Conservation (phyloP, 2,888 invertebrate species). For the Stegana nigrithorax region DNA sequence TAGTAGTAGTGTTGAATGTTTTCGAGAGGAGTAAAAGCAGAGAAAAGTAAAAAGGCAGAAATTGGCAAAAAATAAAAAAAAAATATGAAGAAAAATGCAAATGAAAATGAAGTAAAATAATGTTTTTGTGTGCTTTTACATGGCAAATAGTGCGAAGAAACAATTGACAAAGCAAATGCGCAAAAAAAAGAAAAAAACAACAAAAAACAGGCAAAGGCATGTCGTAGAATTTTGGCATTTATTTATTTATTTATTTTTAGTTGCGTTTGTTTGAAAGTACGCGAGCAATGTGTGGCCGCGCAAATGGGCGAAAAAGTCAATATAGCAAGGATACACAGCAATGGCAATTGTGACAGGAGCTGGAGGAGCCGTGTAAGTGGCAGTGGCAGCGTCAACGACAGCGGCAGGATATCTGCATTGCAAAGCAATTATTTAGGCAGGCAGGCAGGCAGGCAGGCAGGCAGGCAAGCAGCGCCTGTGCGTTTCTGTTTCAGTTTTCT, state of each 20-base stretch:
- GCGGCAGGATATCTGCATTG: slow-evolving; percentile 3
- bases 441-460: slow-evolving; percentile 9
- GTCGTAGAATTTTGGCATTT: neutral
- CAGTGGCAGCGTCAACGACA: no score
- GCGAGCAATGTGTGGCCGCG: no score
- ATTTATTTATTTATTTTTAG: no score
- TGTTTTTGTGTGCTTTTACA: slow-evolving; percentile 10
- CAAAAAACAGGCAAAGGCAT: neutral
- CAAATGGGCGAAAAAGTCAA: no score
- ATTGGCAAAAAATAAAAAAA: slow-evolving; percentile 28
- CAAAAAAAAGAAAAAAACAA: neutral
- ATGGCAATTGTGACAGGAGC: neutral
- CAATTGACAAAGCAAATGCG: neutral
- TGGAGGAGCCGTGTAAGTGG: no score
- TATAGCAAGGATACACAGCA: no score
- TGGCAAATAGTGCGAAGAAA: neutral
- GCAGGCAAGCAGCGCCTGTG: neutral
- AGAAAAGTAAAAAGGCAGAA: slow-evolving; percentile 23
- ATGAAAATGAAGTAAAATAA: neutral
- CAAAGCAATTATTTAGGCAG: slow-evolving; percentile 16
- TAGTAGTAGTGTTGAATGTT: no score
- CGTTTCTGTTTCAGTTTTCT: neutral
- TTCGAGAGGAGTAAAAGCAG: no score
- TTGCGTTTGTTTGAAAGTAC: no score
- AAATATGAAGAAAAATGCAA: slow-evolving; percentile 24